Evolutionary conservation across 2,888 invertebrate genomes (phyloP), one percentile per base, ranked within the genome.

Genomic region (Gymnocheta viridis): DNA sequence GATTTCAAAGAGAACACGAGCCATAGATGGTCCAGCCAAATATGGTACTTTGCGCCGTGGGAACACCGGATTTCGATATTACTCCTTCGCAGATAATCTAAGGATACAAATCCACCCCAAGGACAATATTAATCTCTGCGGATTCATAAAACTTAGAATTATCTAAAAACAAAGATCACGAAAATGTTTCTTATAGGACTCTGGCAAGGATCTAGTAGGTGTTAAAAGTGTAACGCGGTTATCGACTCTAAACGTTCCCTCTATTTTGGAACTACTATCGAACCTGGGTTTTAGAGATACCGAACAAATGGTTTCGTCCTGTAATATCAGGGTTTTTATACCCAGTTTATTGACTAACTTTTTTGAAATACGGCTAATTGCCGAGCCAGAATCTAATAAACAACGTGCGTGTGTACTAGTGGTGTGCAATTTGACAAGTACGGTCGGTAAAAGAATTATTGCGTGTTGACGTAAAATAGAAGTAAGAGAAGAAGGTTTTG

Each of bases 231-330:
- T 12, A 6, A 76, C n/a, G 9, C 24, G 41, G 22, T 56, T 64
- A n/a, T 56, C 66, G 9, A 76, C 76, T n/a, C 56, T 24, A 12
- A 76, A 44, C 2, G 32, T 76, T 2, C 29, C 66, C 12, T 66
- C 66, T n/a, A 76, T 41, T 35, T 66, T 29, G 2, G 41, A 41
- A 7, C 2, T 17, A 2, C 56, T n/a, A 24, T 66, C 66, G 27
- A 27, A 38, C 3, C 24, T 12, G 5, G 67, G 69, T 12, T 24
- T 27, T 1, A 69, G 22, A 4, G 49, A 22, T 3, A 69, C 2
- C 0, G 60, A 56, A 12, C 77, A 77, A 3, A 77, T 49, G 0
- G 49, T 60, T 12, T 69, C 77, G 1, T 38, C 29, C 0, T 62
- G 49, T 1, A 77, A 5, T 1, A 27, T 32, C 1, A 32, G 5